phyloP scores from a whole-genome alignment of 2,888 invertebrate genomes.

The Octodonta nipae region DNA sequence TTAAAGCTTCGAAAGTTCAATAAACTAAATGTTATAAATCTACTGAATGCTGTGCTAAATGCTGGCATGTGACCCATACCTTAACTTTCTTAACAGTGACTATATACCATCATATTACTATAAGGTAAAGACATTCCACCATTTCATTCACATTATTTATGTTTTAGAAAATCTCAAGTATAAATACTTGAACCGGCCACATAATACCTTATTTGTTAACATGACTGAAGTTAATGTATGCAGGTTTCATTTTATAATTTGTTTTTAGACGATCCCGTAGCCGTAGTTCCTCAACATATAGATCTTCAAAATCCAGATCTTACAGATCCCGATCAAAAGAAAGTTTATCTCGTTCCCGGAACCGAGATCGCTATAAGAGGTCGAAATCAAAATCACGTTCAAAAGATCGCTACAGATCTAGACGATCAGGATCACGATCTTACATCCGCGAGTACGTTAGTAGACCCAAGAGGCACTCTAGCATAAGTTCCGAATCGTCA shows the following conservation, averaged over 20 bases:
- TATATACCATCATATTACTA: too few relatives aligned
- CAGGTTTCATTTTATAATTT: background rate
- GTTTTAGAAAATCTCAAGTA: too few relatives aligned
- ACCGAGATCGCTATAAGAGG: conserved; percentile 9
- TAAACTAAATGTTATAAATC: too few relatives aligned
- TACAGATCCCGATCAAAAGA: conserved; percentile 21
- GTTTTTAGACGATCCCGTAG: conserved; percentile 23
- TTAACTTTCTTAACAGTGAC: too few relatives aligned
- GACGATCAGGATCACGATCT: conserved; percentile 29
- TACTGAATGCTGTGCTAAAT: too few relatives aligned
- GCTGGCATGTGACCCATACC: too few relatives aligned
- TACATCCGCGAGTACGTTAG: conserved; percentile 30
- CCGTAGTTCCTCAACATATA: conserved; percentile 17
- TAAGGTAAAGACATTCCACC: too few relatives aligned
- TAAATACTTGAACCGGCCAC: too few relatives aligned
- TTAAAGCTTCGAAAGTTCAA: too few relatives aligned
- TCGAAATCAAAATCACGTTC: conserved; percentile 14
- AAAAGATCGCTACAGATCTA: conserved; percentile 20
- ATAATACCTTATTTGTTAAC: too few relatives aligned
- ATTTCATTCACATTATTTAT: too few relatives aligned
- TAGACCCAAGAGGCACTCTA: conserved; percentile 21
- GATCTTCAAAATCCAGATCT: conserved; percentile 21
- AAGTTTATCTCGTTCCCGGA: conserved; percentile 15
- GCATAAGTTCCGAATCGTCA: conserved; percentile 17
- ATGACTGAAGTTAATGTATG: background rate